Base-by-base conservation (phyloP, 2,888 invertebrate species). In the Cerceris rybyensis region DNA sequence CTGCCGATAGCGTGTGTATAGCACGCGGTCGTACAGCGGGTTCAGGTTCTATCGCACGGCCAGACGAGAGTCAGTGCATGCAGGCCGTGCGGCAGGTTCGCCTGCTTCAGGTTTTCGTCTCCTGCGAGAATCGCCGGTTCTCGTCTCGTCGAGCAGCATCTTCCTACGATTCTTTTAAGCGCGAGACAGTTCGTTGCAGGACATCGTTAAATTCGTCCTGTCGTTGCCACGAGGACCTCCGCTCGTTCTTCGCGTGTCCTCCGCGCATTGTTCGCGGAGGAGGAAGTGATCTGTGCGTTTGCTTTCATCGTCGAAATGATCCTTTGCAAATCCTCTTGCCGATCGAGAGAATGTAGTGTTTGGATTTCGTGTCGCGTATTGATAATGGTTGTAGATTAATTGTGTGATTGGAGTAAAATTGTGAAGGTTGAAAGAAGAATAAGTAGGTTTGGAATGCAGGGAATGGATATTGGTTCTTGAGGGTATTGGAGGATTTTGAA, bases 81-180 rank as follows among this genome's bases (percentile, higher is more conserved):
- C 65, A 79, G 68, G 70, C 70, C 73, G 75, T 64, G 75, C 81
- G 75, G 75, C 75, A 78, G 75, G 70, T 77, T 80, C 74, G 77
- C 70, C 68, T 70, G 73, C 70, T 67, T 71, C 78, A 68, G 68
- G 70, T 65, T 75, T 70, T 68, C 70, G 74, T 67, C 65, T 70
- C 54, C 59, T 49, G 64, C 14, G 28, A 54, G 16, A 54, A 73
- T 65, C 60, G 54, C 57, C 57, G 64, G 43, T 8, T 54, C 55
- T 69, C 52, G 28, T 11, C 28, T 9, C 52, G 16, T 46, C n/a
- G 11, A 16, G 49, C 7, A 9, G 11, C 42, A 17, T 17, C 7
- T 0, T 9, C 2, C 49, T 52, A 16, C n/a, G 7, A n/a, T 46
- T 46, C 46, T 11, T 46, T 5, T 7, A 2, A 52, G 7, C 52